Evolutionary conservation across 2,797 vertebrate species (phyloP).

Genomic region (Hozukius guyotensis): DNA sequence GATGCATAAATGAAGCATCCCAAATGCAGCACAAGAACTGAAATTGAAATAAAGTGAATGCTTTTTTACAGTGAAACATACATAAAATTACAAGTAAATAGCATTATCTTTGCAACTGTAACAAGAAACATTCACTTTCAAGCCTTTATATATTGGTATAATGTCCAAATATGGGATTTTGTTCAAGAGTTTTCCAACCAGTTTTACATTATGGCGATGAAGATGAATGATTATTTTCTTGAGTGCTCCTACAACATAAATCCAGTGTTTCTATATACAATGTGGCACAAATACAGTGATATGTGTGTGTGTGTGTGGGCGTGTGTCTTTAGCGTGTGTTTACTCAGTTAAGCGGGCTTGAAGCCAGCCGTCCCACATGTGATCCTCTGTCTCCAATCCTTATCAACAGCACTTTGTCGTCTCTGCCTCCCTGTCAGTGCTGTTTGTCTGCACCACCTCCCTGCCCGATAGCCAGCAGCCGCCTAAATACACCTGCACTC

Average conservation of each 20-base stretch:
- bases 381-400: conserved; percentile 69
- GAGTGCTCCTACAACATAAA: not conserved
- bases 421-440: conserved; percentile 71
- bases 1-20: not conserved
- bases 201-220: not conserved
- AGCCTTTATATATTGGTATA: not conserved
- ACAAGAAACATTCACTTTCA: not conserved
- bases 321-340: conserved; percentile 27
- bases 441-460: conserved; percentile 78
- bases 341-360: conserved; percentile 40
- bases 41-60: not conserved
- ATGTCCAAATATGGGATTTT: conserved; percentile 2
- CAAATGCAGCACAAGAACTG: not conserved
- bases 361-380: conserved; percentile 59
- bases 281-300: not conserved
- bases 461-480: conserved; percentile 72
- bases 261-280: conserved; percentile 11
- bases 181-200: not conserved
- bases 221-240: conserved; percentile 9
- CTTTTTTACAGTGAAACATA: not conserved
- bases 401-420: conserved; percentile 81
- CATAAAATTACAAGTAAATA: not conserved
- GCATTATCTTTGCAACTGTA: not conserved
- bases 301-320: not conserved
- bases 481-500: conserved; percentile 73